Evolutionary conservation across 30 jellyfish, hydroid and myxozoan species (phyloP).

Genomic region (Morbakka virulenta): DNA sequence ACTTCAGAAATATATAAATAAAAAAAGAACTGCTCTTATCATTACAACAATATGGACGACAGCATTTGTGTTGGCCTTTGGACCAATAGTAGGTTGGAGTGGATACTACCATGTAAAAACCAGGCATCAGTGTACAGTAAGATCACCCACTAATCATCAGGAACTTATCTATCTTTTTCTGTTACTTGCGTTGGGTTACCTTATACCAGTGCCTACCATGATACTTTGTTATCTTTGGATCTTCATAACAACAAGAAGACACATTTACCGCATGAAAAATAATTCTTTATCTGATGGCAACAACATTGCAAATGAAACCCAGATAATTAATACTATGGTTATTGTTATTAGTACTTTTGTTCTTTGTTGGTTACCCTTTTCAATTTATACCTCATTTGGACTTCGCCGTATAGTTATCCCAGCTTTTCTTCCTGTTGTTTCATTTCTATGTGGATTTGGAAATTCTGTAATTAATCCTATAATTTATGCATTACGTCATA

Average conservation of each 20-base stretch:
- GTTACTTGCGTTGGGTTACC: slow-evolving; percentile 51
- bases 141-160: neutral
- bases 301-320: slow-evolving; percentile 10
- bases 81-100: slow-evolving; percentile 81
- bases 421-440: slow-evolving; percentile 35
- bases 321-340: slow-evolving; percentile 52
- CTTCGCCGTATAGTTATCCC: slow-evolving; percentile 25
- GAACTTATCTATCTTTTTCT: slow-evolving; percentile 9
- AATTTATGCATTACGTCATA: slow-evolving; percentile 71
- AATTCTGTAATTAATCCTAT: slow-evolving; percentile 77
- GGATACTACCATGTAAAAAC: slow-evolving; percentile 37
- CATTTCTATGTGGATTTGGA: slow-evolving; percentile 63
- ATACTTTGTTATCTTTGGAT: slow-evolving; percentile 48
- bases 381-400: slow-evolving; percentile 42
- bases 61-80: slow-evolving; percentile 54
- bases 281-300: slow-evolving; percentile 30
- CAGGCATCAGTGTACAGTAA: slow-evolving; percentile 68
- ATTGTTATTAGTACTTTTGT: slow-evolving; percentile 29
- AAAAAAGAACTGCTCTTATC: slow-evolving; percentile 22
- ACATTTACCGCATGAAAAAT: slow-evolving; percentile 28
- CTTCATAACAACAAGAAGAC: slow-evolving; percentile 36
- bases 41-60: slow-evolving; percentile 47
- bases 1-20: slow-evolving; percentile 26
- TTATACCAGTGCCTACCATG: slow-evolving; percentile 49
- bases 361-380: slow-evolving; percentile 69